Percentiles rank a stretch among this genome's conserved stretches.
These are phyloP conservation scores for Muntiacus muntjak DNA, from an alignment of 2,113 vertebrate genomes.

Conservation along the genomic window DNA sequence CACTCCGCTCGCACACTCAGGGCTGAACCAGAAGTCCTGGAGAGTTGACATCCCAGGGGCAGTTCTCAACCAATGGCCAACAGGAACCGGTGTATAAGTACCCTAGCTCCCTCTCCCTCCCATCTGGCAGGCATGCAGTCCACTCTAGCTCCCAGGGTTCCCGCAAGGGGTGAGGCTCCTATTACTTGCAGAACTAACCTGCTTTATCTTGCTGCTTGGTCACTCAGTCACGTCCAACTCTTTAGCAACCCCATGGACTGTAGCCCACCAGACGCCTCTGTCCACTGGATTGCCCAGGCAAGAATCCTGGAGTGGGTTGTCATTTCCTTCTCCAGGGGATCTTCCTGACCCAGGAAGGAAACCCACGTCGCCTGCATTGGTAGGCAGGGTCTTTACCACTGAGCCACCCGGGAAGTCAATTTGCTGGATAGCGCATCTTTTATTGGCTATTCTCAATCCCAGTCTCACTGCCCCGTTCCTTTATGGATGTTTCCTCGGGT, in stretches of 20 bases:
- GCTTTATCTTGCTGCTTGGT: neutral
- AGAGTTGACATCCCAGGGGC: neutral
- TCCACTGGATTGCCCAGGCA: neutral
- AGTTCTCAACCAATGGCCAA: neutral
- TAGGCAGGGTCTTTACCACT: neutral
- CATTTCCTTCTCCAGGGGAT: neutral
- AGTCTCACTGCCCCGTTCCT: neutral
- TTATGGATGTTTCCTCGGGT: neutral
- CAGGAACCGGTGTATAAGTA: fast-evolving
- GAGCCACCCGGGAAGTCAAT: neutral
- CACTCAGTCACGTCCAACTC: neutral
- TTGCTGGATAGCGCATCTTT: neutral
- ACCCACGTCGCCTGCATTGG: neutral
- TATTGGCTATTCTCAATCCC: neutral
- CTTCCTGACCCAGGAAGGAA: neutral
- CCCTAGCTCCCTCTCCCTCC: neutral
- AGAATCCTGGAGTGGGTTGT: neutral
- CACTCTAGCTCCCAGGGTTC: neutral
- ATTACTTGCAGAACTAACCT: fast-evolving
- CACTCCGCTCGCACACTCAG: neutral
- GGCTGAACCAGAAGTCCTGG: neutral
- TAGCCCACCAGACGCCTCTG: neutral
- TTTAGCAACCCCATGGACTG: neutral
- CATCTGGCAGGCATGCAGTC: fast-evolving
- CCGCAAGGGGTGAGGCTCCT: neutral